Conservation (phyloP, 1,140 invertebrate species). For the Planococcus citri region DNA sequence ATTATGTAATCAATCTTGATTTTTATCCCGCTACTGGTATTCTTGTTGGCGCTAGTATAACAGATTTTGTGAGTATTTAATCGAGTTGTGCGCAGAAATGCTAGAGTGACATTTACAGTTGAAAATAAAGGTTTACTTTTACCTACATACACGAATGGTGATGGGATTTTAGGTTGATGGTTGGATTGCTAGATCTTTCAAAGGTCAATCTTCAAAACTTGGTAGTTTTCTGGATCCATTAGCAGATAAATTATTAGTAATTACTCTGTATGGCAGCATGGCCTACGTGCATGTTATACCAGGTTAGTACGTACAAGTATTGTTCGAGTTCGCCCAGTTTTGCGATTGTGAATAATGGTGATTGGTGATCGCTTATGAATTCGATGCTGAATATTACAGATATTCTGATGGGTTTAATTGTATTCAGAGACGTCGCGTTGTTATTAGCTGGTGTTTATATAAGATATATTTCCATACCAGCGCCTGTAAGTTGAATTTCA, state of each 20-base stretch:
- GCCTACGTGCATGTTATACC: conserved; percentile 78
- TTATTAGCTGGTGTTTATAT: conserved; percentile 74
- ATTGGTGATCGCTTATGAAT: too few relatives aligned
- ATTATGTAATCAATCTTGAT: conserved; percentile 59
- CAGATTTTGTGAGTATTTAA: conserved; percentile 66
- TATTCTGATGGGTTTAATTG: conserved; percentile 66
- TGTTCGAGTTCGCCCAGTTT: too few relatives aligned
- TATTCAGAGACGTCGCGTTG: conserved; percentile 70
- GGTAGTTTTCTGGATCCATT: conserved; percentile 94
- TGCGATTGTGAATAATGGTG: too few relatives aligned
- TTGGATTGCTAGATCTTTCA: conserved; percentile 86
- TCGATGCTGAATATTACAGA: too few relatives aligned
- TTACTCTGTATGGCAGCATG: conserved; percentile 46
- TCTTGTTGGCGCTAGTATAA: conserved; percentile 62
- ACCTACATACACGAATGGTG: too few relatives aligned
- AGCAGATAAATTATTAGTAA: conserved; percentile 89
- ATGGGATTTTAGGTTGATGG: conserved; percentile 66
- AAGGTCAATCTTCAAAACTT: conserved; percentile 76
- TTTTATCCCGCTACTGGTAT: conserved; percentile 59
- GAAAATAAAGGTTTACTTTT: too few relatives aligned
- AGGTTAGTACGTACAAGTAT: conserved; percentile 32
- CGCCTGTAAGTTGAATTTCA: conserved; percentile 50
- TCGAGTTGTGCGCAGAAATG: neutral
- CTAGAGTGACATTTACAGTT: neutral
- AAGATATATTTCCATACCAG: conserved; percentile 74